Base-by-base conservation (phyloP, 2,797 vertebrate genomes). In the Poeciliopsis presidionis region DNA sequence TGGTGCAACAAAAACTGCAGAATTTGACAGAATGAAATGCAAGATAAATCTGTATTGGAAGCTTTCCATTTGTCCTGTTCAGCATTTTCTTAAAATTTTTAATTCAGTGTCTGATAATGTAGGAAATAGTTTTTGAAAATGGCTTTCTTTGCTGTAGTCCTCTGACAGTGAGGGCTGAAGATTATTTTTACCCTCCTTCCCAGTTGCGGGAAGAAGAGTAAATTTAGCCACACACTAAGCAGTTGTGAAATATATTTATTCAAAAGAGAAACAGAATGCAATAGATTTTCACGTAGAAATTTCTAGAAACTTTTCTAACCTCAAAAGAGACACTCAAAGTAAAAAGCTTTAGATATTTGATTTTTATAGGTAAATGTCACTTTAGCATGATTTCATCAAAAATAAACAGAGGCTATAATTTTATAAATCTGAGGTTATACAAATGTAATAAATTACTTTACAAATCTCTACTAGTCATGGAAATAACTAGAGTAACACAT, bases 1-100 rank as follows among this genome's bases (percentile, higher is more conserved):
- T 39, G n/a, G 72, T 46, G 63, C 76, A 75, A 70, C 39, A 72
- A 79, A 67, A 49, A 36, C 2, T 13, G 25, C 11, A 13, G 18
- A 65, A 65, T 76, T 65, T 25, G 16, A 74, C 47, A 28, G 16
- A 39, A n/a, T 0, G 0, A 45, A n/a, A 11, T 45, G 65, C 49
- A 43, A 76, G 3, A 5, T 22, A 11, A 41, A n/a, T 22, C 28
- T 43, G 22, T 41, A 9, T 14, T 65, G 13, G 46, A n/a, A 8
- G 7, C 3, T 49, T 51, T 53, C 30, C 0, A 2, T 70, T 45
- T 14, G 4, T 45, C 9, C 1, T 2, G 18, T 41, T 67, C 16
- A 18, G 18, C 36, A 39, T 39, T 39, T 39, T 39, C 5, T 39
- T 39, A 39, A 39, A 2, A 39, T 5, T 0, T 39, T 22, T 8